phyloP scores from a whole-genome alignment of 1,140 invertebrate species.

The Leptopilina boulardi region DNA sequence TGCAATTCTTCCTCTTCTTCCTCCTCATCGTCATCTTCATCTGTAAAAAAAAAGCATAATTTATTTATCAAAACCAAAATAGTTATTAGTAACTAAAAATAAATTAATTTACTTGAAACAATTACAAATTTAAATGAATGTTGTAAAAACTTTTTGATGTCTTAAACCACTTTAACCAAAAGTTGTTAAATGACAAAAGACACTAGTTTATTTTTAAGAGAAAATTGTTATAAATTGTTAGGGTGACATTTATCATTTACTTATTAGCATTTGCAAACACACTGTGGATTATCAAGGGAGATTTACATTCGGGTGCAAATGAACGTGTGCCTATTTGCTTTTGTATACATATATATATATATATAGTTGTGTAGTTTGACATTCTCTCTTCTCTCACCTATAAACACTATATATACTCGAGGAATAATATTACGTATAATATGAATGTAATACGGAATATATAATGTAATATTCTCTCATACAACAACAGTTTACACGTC shows the following conservation, averaged over 20 bases:
- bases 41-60: background rate
- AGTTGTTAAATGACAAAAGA: no score
- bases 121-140: no score
- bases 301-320: slow-evolving; percentile 29
- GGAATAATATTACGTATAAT: slow-evolving; percentile 42
- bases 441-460: slow-evolving; percentile 53
- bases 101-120: no score
- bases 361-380: slow-evolving; percentile 13
- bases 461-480: slow-evolving; percentile 56
- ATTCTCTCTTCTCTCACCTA: background rate
- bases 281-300: slow-evolving; percentile 17
- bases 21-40: slow-evolving; percentile 60
- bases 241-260: slow-evolving; percentile 8
- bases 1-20: slow-evolving; percentile 68
- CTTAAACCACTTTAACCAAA: no score
- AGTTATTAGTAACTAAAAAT: no score
- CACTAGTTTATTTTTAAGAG: no score
- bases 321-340: slow-evolving; percentile 15
- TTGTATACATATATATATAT: no score
- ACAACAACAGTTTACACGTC: slow-evolving; percentile 38
- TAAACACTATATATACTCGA: background rate
- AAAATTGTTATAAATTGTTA: background rate
- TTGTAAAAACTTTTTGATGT: no score
- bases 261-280: slow-evolving; percentile 10
- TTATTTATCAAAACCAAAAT: background rate